Evolutionary conservation across 35 echinoderm and acorn worm species (phyloP), one percentile per base, ranked within the genome.

Genomic region (Holothuria glaberrima): DNA sequence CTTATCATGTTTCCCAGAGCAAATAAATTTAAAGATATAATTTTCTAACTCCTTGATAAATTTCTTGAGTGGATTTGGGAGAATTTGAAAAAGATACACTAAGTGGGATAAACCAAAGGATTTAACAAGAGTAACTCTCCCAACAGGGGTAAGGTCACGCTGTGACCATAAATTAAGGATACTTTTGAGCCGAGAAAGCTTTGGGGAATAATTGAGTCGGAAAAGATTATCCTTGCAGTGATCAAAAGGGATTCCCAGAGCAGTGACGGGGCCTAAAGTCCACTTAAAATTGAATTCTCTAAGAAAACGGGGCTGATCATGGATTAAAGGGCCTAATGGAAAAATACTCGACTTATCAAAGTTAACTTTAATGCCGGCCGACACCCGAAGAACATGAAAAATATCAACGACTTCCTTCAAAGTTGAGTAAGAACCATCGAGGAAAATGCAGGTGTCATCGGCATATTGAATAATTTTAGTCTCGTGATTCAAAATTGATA

Each of bases 1-100:
- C 36, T 20, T 45, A n/a, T 77, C 73, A 1, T 4, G 73, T 77
- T 77, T 77, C 22, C 73, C 29, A 5, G 73, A 77, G 10, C 73
- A 77, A 44, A 77, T 41, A 77, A 77, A 77, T 34, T 77, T 77
- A 77, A 44, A 44, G 30, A 75, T 41, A 33, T 6, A 38, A 24
- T 33, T 69, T 33, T 69, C 30, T 38, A 77, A 34, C 12, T 77
- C 73, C 73, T 77, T 77, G 21, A 77, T 77, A 48, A 77, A 77
- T 34, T 34, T 77, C 73, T 34, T 34, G 73, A 30, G 41, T 38
- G 33, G 30, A 22, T 34, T 32, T 22, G 73, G 73, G 41, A 77
- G 73, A 9, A 77, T 48, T 38, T 34, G 32, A n/a, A 77, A 48
- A 38, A 77, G 32, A 44, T 29, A 44, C 21, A 77, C 33, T 18